These are phyloP conservation scores for Karalla daura DNA, from an alignment of 2,797 vertebrate species.

Conservation along the genomic window DNA sequence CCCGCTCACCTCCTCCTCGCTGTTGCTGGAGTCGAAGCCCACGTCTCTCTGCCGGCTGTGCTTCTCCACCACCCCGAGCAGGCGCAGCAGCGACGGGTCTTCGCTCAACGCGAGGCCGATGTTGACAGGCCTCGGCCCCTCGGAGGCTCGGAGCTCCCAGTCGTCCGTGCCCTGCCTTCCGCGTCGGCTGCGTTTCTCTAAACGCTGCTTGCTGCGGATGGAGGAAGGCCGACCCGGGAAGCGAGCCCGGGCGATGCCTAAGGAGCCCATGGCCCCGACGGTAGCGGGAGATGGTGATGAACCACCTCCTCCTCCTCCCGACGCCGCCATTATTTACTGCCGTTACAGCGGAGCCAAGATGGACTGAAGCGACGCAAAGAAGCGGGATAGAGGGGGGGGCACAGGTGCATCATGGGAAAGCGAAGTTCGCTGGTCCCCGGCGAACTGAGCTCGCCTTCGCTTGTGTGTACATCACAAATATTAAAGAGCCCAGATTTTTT, in stretches of 20 bases:
- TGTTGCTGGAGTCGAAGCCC: constrained; percentile 85
- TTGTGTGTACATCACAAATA: no score
- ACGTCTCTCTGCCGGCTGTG: constrained; percentile 82
- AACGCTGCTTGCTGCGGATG: constrained; percentile 77
- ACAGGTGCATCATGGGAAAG: constrained; percentile 81
- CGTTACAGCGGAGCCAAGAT: constrained; percentile 83
- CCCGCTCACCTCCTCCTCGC: constrained; percentile 84
- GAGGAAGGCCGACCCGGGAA: constrained; percentile 87
- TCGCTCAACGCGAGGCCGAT: constrained; percentile 83
- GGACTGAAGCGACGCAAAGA: constrained; percentile 80
- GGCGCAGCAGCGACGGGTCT: constrained; percentile 84
- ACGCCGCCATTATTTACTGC: constrained; percentile 92
- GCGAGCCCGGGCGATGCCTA: constrained; percentile 82
- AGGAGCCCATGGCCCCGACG: constrained; percentile 63
- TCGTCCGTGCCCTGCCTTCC: constrained; percentile 74
- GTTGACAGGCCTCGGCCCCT: constrained; percentile 85
- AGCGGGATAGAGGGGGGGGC: constrained; percentile 81
- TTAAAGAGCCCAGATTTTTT: no score
- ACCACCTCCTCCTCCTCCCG: constrained; percentile 86
- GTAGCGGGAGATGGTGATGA: constrained; percentile 84
- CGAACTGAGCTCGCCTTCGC: not conserved
- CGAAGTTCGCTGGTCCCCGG: constrained; percentile 4
- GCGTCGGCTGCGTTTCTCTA: constrained; percentile 78
- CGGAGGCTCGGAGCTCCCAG: constrained; percentile 63
- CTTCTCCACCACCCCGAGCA: constrained; percentile 86